Conservation (phyloP, 2,888 invertebrate species). For the Gortyna flavago region DNA sequence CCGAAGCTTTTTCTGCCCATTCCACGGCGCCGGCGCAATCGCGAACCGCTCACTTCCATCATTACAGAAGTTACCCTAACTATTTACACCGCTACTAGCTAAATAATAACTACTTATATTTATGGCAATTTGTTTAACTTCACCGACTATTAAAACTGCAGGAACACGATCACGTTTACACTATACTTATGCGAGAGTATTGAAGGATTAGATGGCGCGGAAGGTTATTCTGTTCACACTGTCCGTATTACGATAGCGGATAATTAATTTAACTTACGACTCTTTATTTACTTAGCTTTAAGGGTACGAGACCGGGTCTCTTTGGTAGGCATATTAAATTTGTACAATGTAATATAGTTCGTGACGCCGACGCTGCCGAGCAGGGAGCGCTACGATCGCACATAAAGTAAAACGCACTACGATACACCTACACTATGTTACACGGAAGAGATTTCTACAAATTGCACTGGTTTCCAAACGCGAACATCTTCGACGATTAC, state of each 20-base stretch:
- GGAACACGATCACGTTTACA: conserved; percentile 90
- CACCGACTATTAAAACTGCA: conserved; percentile 90
- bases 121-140: conserved; percentile 90
- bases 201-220: conserved; percentile 88
- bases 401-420: conserved; percentile 85
- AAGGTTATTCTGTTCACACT: conserved; percentile 84
- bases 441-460: conserved; percentile 90
- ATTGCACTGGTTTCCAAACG: conserved; percentile 90
- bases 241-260: conserved; percentile 82
- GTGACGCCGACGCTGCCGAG: conserved; percentile 80
- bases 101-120: conserved; percentile 90
- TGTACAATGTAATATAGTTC: conserved; percentile 89
- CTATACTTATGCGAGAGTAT: conserved; percentile 90
- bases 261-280: conserved; percentile 88
- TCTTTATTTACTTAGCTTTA: conserved; percentile 88
- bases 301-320: conserved; percentile 91
- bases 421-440: conserved; percentile 88
- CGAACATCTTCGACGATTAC: conserved; percentile 87
- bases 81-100: conserved; percentile 89
- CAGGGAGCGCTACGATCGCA: conserved; percentile 80
- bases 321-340: conserved; percentile 90
- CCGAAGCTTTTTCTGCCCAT: conserved; percentile 86
- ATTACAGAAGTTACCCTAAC: conserved; percentile 83
- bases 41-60: conserved; percentile 85
- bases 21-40: conserved; percentile 86